Evolutionary conservation across 2,888 invertebrate genomes (phyloP).

Genomic region (Apodemia zela): DNA sequence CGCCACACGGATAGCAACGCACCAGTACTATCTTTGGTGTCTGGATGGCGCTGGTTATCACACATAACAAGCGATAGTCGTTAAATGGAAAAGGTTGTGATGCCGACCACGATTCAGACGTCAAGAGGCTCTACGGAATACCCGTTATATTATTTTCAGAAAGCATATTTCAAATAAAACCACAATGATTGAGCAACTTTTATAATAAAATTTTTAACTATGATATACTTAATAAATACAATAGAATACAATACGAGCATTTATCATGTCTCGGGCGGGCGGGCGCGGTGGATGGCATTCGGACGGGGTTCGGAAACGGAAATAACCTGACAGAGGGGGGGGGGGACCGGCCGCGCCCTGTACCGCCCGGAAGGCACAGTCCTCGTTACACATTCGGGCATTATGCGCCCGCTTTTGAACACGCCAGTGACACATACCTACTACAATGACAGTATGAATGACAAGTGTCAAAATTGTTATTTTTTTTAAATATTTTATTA

Average conservation of each 20-base stretch:
- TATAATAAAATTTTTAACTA: slow-evolving; percentile 73
- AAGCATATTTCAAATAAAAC: slow-evolving; percentile 37
- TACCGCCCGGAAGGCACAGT: slow-evolving; percentile 61
- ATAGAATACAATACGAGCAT: slow-evolving; percentile 74
- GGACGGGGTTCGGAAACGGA: slow-evolving; percentile 17
- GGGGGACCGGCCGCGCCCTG: slow-evolving; percentile 34
- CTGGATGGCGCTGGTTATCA: too few species aligned
- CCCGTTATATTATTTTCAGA: not conserved
- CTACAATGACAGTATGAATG: not conserved
- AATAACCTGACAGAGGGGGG: not conserved
- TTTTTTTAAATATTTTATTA: not conserved
- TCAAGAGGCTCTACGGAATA: too few species aligned
- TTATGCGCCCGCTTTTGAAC: slow-evolving; percentile 9
- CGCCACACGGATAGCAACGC: too few species aligned
- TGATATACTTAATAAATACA: slow-evolving; percentile 64
- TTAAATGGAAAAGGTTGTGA: too few species aligned
- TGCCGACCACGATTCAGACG: too few species aligned
- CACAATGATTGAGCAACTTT: slow-evolving; percentile 66
- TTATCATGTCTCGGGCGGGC: slow-evolving; percentile 58
- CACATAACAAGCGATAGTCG: too few species aligned
- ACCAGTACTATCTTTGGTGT: too few species aligned
- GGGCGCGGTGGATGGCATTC: slow-evolving; percentile 32
- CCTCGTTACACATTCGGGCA: slow-evolving; percentile 43
- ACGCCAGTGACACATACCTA: not conserved
- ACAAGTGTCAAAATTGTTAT: not conserved